phyloP scores from a whole-genome alignment of 37 sponge, comb jelly and placozoan genomes.

The Haliclona indistincta region DNA sequence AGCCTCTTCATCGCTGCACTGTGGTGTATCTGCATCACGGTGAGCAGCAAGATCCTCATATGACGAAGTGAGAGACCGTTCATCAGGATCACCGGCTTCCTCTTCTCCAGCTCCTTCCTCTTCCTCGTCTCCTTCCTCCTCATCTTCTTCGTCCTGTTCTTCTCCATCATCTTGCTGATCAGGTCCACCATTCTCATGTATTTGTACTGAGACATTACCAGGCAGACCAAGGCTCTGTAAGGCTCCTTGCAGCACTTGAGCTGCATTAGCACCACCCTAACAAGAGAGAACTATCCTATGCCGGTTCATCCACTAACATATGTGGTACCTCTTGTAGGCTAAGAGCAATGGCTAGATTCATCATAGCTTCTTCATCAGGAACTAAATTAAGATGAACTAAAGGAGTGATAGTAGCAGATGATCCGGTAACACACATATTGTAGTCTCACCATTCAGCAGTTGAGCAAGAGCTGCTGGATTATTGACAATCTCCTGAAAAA shows the following conservation, averaged over 20 bases:
- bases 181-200: not conserved
- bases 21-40: conserved; percentile 17
- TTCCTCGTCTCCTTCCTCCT: conserved; percentile 3
- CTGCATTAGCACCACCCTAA: not conserved
- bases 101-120: conserved; percentile 12
- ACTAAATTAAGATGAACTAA: too few relatives aligned
- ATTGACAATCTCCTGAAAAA: conserved; percentile 25
- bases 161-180: conserved; percentile 5
- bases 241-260: conserved; percentile 28
- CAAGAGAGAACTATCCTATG: too few relatives aligned
- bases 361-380: conserved; percentile 88
- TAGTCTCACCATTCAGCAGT: conserved; percentile 43
- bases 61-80: conserved; percentile 1
- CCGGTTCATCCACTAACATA: too few relatives aligned
- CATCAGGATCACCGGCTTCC: not conserved
- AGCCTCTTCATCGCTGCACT: not conserved
- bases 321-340: conserved; percentile 77
- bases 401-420: too few relatives aligned
- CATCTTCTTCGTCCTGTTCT: conserved; percentile 14
- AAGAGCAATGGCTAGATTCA: conserved; percentile 86
- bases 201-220: not conserved
- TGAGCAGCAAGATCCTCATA: not conserved
- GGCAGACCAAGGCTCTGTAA: conserved; percentile 29
- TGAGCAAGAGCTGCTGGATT: conserved; percentile 51
- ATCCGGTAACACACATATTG: too few relatives aligned